phyloP scores from a whole-genome alignment of 2,888 invertebrate genomes.

The Subacronicta megacephala region DNA sequence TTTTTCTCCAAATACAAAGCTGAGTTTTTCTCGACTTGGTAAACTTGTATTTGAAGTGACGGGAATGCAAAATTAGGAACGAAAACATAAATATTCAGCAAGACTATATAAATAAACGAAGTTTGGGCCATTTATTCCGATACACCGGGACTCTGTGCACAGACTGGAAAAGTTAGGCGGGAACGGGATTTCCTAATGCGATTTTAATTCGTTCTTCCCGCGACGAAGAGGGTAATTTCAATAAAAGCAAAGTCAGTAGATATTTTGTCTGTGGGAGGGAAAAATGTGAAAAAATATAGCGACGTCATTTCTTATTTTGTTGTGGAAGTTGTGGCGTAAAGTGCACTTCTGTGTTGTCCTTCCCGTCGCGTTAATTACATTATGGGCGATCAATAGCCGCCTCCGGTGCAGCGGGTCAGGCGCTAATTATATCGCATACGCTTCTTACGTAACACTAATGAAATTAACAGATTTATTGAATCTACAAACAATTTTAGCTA shows the following conservation, averaged over 20 bases:
- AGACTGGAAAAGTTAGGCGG: conserved; percentile 87
- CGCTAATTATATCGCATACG: conserved; percentile 6
- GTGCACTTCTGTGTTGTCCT: conserved; percentile 56
- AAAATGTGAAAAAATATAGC: conserved; percentile 63
- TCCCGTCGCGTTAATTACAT: conserved; percentile 49
- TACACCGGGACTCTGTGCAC: conserved; percentile 84
- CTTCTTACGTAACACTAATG: conserved; percentile 1
- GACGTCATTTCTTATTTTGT: conserved; percentile 50
- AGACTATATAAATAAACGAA: conserved; percentile 88
- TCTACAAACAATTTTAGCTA: conserved; percentile 13
- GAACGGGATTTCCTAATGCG: conserved; percentile 88
- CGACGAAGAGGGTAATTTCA: conserved; percentile 86
- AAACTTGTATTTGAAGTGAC: conserved; percentile 76
- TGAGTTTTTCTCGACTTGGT: conserved; percentile 60
- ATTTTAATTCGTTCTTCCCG: conserved; percentile 88
- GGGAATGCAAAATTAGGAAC: conserved; percentile 81
- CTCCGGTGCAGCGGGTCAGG: background rate
- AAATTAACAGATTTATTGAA: conserved; percentile 4
- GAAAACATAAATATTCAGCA: conserved; percentile 87
- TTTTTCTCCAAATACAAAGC: conserved; percentile 61
- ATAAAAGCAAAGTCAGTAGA: conserved; percentile 81
- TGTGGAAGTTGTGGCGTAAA: conserved; percentile 36
- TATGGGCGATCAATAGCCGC: conserved; percentile 36
- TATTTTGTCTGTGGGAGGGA: conserved; percentile 69
- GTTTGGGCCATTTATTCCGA: conserved; percentile 88